A percentile compares a stretch with the other conserved stretches of the same genome.
Evolutionary conservation across 2,797 vertebrate genomes (phyloP).

Genomic region (Enteromius thamalakanensis): DNA sequence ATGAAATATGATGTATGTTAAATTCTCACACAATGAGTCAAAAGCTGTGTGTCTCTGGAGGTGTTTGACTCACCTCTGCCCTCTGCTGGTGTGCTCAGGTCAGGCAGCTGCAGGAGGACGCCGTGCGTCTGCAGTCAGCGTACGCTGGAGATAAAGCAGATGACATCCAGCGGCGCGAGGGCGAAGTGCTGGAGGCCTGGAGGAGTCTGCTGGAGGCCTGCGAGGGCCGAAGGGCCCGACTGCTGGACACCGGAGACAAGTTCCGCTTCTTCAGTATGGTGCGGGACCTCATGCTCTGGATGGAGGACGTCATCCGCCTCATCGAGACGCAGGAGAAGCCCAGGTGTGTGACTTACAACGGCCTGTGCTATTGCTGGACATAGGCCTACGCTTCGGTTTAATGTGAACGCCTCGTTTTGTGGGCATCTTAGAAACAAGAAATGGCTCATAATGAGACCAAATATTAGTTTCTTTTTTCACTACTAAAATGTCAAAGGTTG

Average conservation of each 20-base stretch:
- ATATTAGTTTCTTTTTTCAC: background rate
- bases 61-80: background rate
- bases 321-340: constrained; percentile 96
- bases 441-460: background rate
- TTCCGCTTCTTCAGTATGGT: constrained; percentile 98
- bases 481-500: background rate
- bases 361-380: background rate
- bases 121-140: constrained; percentile 89
- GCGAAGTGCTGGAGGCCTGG: constrained; percentile 95
- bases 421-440: background rate
- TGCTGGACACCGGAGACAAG: constrained; percentile 88
- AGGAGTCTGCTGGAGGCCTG: constrained; percentile 90
- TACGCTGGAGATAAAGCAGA: constrained; percentile 96
- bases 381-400: background rate
- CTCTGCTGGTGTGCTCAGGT: constrained; percentile 75
- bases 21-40: background rate
- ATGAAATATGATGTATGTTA: background rate
- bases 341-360: constrained; percentile 75
- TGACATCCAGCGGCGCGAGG: constrained; percentile 94
- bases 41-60: background rate
- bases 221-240: constrained; percentile 86
- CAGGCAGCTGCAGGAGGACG: constrained; percentile 93
- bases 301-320: constrained; percentile 95
- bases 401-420: background rate
- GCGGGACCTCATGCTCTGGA: constrained; percentile 97